Percentiles rank a stretch among this genome's conserved stretches.
These are phyloP conservation scores for Oreocharis arfaki DNA, from an alignment of 2,113 vertebrate species.

Conservation along the genomic window DNA sequence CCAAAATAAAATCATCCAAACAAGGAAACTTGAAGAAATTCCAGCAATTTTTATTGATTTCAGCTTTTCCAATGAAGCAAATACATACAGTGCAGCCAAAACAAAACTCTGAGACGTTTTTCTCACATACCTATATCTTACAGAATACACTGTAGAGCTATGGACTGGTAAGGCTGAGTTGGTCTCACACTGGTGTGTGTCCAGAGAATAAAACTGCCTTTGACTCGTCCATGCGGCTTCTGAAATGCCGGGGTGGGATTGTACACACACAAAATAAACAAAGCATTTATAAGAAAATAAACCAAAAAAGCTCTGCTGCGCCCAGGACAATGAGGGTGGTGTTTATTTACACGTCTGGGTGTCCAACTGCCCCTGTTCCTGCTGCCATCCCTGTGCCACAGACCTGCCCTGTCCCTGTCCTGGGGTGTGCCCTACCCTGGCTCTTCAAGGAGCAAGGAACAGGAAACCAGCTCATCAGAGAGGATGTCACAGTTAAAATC, in stretches of 20 bases:
- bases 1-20: not conserved
- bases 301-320: not conserved
- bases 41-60: slow-evolving; percentile 65
- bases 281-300: slow-evolving; percentile 14
- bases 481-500: not conserved
- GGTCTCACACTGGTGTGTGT: slow-evolving; percentile 6
- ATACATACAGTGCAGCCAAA: slow-evolving; percentile 62
- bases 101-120: slow-evolving; percentile 42
- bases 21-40: slow-evolving; percentile 25
- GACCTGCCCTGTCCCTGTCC: not conserved
- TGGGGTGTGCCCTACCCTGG: not conserved
- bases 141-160: slow-evolving; percentile 49
- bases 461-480: not conserved
- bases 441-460: not conserved
- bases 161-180: slow-evolving; percentile 26
- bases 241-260: slow-evolving; percentile 59
- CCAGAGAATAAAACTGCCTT: slow-evolving; percentile 43
- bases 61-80: slow-evolving; percentile 66
- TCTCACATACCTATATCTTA: slow-evolving; percentile 59
- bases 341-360: slow-evolving; percentile 47
- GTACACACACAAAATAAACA: slow-evolving; percentile 46
- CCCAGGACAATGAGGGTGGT: slow-evolving; percentile 2
- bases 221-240: slow-evolving; percentile 43
- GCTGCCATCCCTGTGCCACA: not conserved
- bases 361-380: not conserved